A percentile compares a stretch with the other conserved stretches of the same genome.
Evolutionary conservation across 2,888 invertebrate genomes (phyloP).

Genomic region (Aporophyla lueneburgensis): DNA sequence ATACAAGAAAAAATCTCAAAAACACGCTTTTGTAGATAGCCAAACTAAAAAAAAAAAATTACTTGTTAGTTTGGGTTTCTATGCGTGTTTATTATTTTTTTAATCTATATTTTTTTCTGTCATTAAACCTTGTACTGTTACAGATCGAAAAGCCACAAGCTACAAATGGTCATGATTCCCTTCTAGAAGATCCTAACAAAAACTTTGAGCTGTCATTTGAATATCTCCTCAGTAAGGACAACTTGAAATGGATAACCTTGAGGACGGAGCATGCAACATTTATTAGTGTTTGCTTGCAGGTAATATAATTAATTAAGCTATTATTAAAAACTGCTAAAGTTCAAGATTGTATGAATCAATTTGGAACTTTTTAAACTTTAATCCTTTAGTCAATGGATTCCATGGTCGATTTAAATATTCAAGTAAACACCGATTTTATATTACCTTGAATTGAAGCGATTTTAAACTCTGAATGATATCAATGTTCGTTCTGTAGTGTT

Average conservation of each 20-base stretch:
- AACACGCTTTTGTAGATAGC: too few species aligned
- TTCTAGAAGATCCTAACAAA: conserved; percentile 84
- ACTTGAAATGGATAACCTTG: conserved; percentile 98
- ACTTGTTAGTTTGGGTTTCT: too few species aligned
- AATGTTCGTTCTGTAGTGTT: not conserved
- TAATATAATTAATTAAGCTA: conserved; percentile 58
- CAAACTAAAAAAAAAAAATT: too few species aligned
- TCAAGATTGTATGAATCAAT: conserved; percentile 5
- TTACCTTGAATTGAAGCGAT: not conserved
- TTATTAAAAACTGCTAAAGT: conserved; percentile 19
- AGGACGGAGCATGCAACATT: conserved; percentile 97
- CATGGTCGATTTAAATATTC: not conserved
- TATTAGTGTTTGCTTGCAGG: conserved; percentile 97
- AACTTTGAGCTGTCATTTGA: conserved; percentile 97
- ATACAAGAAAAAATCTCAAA: too few species aligned
- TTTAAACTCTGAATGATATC: not conserved
- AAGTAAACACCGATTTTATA: not conserved
- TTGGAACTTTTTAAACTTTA: not conserved
- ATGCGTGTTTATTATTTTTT: too few species aligned
- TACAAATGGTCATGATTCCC: conserved; percentile 83
- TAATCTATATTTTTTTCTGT: too few species aligned
- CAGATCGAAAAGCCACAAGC: conserved; percentile 81
- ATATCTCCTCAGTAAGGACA: conserved; percentile 97
- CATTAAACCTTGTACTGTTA: conserved; percentile 53
- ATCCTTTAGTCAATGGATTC: not conserved